Base-by-base conservation (phyloP, 2,888 invertebrate species). In the Drosophila anomalata region DNA sequence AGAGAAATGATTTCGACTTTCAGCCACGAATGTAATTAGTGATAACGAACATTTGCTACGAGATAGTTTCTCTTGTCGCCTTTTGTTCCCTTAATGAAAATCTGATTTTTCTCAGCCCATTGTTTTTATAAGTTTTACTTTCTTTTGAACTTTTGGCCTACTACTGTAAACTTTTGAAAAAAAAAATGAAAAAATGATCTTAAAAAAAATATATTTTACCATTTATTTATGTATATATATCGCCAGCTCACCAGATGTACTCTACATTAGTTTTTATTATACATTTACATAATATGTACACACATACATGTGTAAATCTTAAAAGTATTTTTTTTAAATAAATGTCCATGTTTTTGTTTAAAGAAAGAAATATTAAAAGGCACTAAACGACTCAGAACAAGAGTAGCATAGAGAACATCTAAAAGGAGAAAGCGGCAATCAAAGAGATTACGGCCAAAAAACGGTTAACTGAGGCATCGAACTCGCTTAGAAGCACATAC, bases 71-170 rank as follows among this genome's bases (percentile, higher is more conserved):
- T 58, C 68, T 68, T 53, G n/a, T 55, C 56, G 36, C 47, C 14
- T 41, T 58, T 67, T 51, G 42, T 14, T 29, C 8, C 29, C 47
- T 78, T 69, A 81, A 70, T 81, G 70, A 78, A 78, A 75, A 73
- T 51, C 24, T 8, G 44, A 65, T 39, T 66, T 66, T 76, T 59
- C 71, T 63, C 52, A 50, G 36, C 58, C 62, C 79, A 71, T 61
- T 59, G 66, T 69, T 65, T 73, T 56, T 42, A 53, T 50, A 57
- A 60, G 69, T 84, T 79, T 79, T 77, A 73, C 77, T 82, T 79
- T 79, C 66, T 57, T 68, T 76, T 76, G 60, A 76, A 73, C 42
- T 57, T 50, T 63, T 44, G 57, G 51, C 48, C 68, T 47, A 39
- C 46, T 57, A 31, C 44, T 70, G 44, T 50, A 33, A 26, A 22